Evolutionary conservation across 2,113 vertebrate species (phyloP), one percentile per base, ranked within the genome.

Genomic region (Paracanthobrama guichenoti): DNA sequence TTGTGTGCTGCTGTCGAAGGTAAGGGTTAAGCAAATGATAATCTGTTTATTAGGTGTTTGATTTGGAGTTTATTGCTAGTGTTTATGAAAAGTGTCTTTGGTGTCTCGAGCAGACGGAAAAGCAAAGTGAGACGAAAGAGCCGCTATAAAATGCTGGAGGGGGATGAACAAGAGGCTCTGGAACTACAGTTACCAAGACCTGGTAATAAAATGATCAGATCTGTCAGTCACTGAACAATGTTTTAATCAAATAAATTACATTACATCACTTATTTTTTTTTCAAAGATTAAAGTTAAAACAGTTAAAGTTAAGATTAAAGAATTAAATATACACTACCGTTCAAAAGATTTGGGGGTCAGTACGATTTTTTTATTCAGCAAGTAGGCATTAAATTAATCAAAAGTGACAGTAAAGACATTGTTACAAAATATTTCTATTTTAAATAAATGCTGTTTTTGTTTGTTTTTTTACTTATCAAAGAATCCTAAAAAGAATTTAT

Each of bases 71-170:
- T 57, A 9, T 86, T 24, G 8, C 3, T 66, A 0, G 3, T 9
- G 55, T 18, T 74, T 11, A 84, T 8, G 83, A 53, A 26, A 24
- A 3, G 28, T 60, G 9, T 83, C 10, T 67, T n/a, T 84, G 11
- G 16, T 64, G 44, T 22, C 22, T 55, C 50, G 73, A 16, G 12
- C 82, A 99, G 98, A 90, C 94, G 95, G 59, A 98, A 96, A 91
- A 95, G 94, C 85, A 97, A 97, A 94, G 94, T 94, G 62, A 96
- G 96, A 89, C 95, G 95, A 87, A 99, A 98, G 94, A 99, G 97
- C 91, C 96, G 96, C 82, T 99, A 99, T 89, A 99, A 96, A 94
- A 98, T 99, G 72, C 89, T 99, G 79, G 96, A 99, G 88, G 97
- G 95, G 0, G 97, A 99, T 42, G 95, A 96, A 55, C 96, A 96